These are phyloP conservation scores for Myotis pilosus DNA, from an alignment of 2,797 vertebrate genomes.

Conservation along the genomic window DNA sequence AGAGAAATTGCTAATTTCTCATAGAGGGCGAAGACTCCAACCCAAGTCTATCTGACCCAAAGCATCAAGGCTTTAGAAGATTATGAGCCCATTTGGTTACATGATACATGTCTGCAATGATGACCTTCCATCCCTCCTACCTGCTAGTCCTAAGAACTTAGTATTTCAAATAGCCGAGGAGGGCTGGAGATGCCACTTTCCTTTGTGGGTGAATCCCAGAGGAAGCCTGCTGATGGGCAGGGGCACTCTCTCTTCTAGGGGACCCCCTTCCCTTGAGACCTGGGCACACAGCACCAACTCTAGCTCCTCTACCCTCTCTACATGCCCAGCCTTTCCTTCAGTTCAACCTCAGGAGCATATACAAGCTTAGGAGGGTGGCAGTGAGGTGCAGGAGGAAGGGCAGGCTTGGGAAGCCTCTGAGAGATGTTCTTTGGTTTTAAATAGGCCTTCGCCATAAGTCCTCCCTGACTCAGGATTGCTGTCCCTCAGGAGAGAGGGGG, in stretches of 20 bases:
- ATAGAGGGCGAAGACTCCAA: neutral
- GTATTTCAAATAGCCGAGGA: neutral
- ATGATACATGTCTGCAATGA: neutral
- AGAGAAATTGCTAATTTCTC: neutral
- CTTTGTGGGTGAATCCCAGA: neutral
- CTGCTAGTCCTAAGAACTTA: neutral
- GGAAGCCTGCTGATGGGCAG: neutral
- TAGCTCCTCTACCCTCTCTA: neutral
- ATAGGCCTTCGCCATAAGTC: neutral
- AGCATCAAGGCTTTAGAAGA: neutral
- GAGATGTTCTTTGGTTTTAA: neutral
- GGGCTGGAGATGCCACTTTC: neutral
- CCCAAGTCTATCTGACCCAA: neutral
- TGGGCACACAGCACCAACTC: neutral
- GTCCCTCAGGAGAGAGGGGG: neutral
- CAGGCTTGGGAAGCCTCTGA: neutral
- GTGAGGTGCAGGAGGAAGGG: neutral
- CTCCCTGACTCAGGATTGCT: neutral
- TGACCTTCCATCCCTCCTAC: neutral
- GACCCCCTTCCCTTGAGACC: neutral
- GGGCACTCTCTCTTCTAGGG: neutral
- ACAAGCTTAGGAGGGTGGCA: neutral
- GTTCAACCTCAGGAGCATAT: neutral
- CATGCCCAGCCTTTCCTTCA: neutral
- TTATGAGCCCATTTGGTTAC: neutral